Evolutionary conservation across 92 coral and sea anemone genomes (phyloP).

Genomic region (Metridium senile): DNA sequence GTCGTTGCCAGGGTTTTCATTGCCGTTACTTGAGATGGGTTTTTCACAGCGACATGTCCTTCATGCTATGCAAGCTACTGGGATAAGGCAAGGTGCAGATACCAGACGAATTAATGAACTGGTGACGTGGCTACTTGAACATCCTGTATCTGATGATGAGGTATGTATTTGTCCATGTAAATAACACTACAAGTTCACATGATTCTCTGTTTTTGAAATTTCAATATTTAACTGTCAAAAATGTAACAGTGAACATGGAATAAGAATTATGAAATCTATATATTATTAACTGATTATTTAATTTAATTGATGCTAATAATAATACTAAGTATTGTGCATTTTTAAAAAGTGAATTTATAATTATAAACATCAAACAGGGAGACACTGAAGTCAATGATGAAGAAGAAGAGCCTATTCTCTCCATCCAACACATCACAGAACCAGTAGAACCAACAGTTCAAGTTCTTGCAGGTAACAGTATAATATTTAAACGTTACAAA

Average conservation of each 20-base stretch:
- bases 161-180: conserved; percentile 31
- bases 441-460: conserved; percentile 5
- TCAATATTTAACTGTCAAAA: no score
- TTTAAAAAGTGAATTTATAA: no score
- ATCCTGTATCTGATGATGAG: conserved; percentile 85
- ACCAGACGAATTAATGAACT: conserved; percentile 72
- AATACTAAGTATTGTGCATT: no score
- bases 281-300: no score
- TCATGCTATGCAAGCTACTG: conserved; percentile 82
- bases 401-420: conserved; percentile 21
- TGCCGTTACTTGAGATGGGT: conserved; percentile 88
- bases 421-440: conserved; percentile 11
- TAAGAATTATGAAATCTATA: no score
- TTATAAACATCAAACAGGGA: background rate
- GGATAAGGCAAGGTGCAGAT: conserved; percentile 63
- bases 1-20: conserved; percentile 64
- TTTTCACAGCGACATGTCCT: conserved; percentile 77
- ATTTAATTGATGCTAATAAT: no score
- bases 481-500: no score
- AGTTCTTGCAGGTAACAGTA: conserved; percentile 12
- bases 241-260: no score
- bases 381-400: conserved; percentile 25
- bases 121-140: conserved; percentile 87
- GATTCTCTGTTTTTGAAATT: no score
- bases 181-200: no score